These are phyloP conservation scores for Nasonia longicornis DNA, from an alignment of 1,140 invertebrate genomes.

Conservation along the genomic window DNA sequence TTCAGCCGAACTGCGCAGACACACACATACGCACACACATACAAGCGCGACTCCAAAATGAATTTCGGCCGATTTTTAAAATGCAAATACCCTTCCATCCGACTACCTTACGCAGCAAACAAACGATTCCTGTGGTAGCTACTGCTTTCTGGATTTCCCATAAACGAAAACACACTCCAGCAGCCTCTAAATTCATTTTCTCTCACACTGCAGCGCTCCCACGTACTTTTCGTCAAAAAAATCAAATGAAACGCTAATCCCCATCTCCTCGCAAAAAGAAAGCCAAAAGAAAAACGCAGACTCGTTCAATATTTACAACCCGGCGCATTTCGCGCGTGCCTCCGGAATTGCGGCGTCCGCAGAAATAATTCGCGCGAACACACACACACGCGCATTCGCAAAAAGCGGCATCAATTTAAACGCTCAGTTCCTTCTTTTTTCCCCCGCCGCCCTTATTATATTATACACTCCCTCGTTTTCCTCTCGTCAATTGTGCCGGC, in stretches of 20 bases:
- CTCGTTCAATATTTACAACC: slow-evolving; percentile 22
- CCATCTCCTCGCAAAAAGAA: background rate
- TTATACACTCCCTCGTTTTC: background rate
- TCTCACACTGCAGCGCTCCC: background rate
- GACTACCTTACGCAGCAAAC: too few relatives aligned
- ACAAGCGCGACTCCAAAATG: background rate
- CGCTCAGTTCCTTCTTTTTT: background rate
- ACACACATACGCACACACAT: background rate
- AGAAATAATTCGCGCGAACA: background rate
- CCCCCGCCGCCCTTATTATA: background rate
- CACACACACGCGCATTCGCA: background rate
- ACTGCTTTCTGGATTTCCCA: background rate
- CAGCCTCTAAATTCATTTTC: background rate
- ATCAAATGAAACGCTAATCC: slow-evolving; percentile 10
- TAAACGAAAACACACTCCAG: background rate
- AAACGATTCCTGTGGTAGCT: too few relatives aligned
- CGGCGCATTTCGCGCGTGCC: background rate
- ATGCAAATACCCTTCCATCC: background rate
- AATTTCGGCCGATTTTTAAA: background rate
- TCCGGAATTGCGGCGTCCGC: background rate
- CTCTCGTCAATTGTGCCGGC: background rate
- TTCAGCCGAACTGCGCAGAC: slow-evolving; percentile 23
- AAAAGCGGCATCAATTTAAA: slow-evolving; percentile 1
- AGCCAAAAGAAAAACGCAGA: background rate
- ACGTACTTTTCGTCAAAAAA: background rate